Evolutionary conservation across 2,797 vertebrate species (phyloP), one percentile per base, ranked within the genome.

Genomic region (Philypnodon macrostomus): DNA sequence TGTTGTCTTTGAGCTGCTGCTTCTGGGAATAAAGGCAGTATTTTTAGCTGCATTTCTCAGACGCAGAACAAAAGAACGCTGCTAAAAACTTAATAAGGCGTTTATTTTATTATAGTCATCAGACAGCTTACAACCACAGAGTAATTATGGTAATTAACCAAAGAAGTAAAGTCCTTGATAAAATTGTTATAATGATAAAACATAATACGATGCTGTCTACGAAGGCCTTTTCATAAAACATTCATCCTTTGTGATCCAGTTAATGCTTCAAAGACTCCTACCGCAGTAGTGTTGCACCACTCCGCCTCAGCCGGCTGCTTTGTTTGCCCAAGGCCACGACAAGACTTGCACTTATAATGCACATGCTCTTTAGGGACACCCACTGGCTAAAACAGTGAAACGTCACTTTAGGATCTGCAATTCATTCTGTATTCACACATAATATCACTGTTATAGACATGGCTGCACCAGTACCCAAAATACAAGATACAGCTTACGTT

Each of bases 91-190:
- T 29, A 44, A 9, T 1, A 6, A 38, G 19, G 12, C 29, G 19
- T 1, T 47, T 47, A 49, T 62, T 52, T 17, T 16, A 9, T 63
- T 56, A 66, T n/a, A 11, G 45, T n/a, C 21, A 59, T 71, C 46
- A 32, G 21, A 13, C 13, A 46, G 39, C 49, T 64, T 31, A 24
- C 33, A 36, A 33, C 42, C 27, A 46, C 2, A 19, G 27, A 41
- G 30, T 60, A 55, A 75, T 71, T 21, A 62, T 44, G 63, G 32
- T 75, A 62, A 76, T 79, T 75, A 73, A 75, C 47, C 32, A 65
- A 42, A 13, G 53, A 3, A 46, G 57, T 32, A 42, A 53, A 52
- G 41, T 37, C 30, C 33, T 17, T n/a, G 29, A 39, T 51, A 18
- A 49, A 51, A 32, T 55, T 8, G 13, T 29, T 30, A 32, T 47